Evolutionary conservation across 2,113 vertebrate genomes (phyloP).

Genomic region (Genyomyrus donnyi): DNA sequence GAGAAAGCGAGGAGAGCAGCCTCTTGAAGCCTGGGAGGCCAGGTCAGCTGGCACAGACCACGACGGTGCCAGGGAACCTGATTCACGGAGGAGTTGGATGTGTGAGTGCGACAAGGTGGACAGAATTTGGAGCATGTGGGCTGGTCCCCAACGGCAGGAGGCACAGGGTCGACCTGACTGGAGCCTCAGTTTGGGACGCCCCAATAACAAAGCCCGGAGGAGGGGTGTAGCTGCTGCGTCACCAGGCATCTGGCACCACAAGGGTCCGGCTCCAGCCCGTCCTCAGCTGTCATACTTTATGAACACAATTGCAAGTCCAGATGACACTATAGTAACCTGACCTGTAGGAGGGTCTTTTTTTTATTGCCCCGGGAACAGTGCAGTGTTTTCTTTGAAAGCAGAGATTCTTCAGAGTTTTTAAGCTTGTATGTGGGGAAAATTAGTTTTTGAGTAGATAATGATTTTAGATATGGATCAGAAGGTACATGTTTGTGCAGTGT

Average conservation of each 20-base stretch:
- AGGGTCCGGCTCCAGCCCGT: slow-evolving; percentile 58
- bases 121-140: slow-evolving; percentile 1
- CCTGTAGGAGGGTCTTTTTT: slow-evolving; percentile 38
- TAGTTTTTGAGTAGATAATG: not conserved
- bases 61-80: not conserved
- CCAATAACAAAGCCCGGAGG: slow-evolving; percentile 32
- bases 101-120: not conserved
- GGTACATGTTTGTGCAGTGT: slow-evolving; percentile 9
- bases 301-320: slow-evolving; percentile 40
- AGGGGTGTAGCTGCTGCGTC: slow-evolving; percentile 33
- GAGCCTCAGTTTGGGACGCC: slow-evolving; percentile 24
- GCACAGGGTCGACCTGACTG: not conserved
- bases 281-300: slow-evolving; percentile 56
- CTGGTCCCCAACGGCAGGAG: not conserved
- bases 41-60: not conserved
- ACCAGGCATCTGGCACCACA: slow-evolving; percentile 41
- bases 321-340: slow-evolving; percentile 52
- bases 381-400: slow-evolving; percentile 13
- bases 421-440: not conserved
- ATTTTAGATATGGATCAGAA: slow-evolving; percentile 37
- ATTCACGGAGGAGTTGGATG: too few species aligned
- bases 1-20: not conserved
- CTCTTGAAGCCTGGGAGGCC: not conserved
- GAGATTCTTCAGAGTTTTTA: slow-evolving; percentile 13
- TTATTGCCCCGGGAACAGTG: slow-evolving; percentile 42